phyloP scores from a whole-genome alignment of 92 coral and sea anemone genomes.

The Desmophyllum pertusum region DNA sequence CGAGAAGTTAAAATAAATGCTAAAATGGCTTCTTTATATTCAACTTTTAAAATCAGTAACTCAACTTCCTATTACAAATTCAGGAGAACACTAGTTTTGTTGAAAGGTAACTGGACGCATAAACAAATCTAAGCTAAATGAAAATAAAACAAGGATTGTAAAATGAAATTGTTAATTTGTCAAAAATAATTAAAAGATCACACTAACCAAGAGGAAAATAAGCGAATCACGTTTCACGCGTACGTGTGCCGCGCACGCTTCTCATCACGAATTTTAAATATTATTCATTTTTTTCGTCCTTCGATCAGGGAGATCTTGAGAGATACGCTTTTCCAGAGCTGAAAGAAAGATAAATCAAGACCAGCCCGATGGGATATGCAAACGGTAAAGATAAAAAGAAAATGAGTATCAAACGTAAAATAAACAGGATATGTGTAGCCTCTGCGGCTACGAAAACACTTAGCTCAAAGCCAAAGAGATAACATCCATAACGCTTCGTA shows the following conservation, averaged over 20 bases:
- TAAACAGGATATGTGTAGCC: neutral
- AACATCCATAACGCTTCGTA: neutral
- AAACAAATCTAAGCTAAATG: neutral
- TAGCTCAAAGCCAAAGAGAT: neutral
- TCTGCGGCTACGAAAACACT: neutral
- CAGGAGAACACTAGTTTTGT: neutral
- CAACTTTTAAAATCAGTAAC: neutral
- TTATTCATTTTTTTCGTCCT: neutral
- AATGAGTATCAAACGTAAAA: no score
- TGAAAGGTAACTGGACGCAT: neutral
- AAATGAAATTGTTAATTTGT: neutral
- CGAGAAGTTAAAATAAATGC: neutral
- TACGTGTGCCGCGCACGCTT: neutral
- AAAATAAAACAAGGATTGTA: neutral
- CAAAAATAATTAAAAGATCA: neutral
- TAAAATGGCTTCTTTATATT: neutral
- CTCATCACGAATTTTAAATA: conserved; percentile 8
- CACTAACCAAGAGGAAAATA: neutral
- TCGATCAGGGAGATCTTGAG: no score
- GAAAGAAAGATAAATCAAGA: neutral
- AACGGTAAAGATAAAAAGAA: neutral
- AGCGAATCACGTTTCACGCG: neutral
- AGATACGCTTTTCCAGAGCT: neutral
- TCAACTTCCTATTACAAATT: neutral
- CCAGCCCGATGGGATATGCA: neutral